phyloP scores from a whole-genome alignment of 2,888 invertebrate genomes.

The Tolmerus cingulatus region DNA sequence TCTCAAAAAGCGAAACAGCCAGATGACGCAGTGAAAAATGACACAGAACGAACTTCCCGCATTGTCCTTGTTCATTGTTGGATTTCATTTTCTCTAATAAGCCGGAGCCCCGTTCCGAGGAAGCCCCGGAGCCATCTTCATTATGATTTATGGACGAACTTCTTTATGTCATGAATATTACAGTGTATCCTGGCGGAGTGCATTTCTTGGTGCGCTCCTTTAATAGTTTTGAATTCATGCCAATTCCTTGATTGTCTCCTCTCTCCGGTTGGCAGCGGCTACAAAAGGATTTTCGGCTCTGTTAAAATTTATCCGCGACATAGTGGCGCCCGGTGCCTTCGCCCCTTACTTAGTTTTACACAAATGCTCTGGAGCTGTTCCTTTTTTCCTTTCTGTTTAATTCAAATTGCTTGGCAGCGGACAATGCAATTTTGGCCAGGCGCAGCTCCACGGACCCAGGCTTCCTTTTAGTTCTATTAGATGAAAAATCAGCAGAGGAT shows the following conservation, averaged over 20 bases:
- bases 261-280: background rate
- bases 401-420: constrained; percentile 28
- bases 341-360: constrained; percentile 26
- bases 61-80: background rate
- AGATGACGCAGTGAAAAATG: background rate
- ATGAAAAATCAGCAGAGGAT: background rate
- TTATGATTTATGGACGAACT: background rate
- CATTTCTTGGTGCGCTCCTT: constrained; percentile 13
- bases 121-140: background rate
- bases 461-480: background rate
- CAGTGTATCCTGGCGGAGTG: background rate
- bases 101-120: background rate
- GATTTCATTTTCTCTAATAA: background rate
- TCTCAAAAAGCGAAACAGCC: background rate
- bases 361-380: background rate
- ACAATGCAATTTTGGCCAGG: constrained; percentile 1
- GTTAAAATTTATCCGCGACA: constrained; percentile 33
- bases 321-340: constrained; percentile 14
- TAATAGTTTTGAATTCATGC: constrained; percentile 31
- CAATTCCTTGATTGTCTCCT: constrained; percentile 33
- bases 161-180: constrained; percentile 15
- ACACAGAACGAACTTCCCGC: background rate
- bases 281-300: constrained; percentile 35
- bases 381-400: background rate
- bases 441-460: background rate